Evolutionary conservation across 2,888 invertebrate species (phyloP).

Genomic region (Agriopis marginaria): DNA sequence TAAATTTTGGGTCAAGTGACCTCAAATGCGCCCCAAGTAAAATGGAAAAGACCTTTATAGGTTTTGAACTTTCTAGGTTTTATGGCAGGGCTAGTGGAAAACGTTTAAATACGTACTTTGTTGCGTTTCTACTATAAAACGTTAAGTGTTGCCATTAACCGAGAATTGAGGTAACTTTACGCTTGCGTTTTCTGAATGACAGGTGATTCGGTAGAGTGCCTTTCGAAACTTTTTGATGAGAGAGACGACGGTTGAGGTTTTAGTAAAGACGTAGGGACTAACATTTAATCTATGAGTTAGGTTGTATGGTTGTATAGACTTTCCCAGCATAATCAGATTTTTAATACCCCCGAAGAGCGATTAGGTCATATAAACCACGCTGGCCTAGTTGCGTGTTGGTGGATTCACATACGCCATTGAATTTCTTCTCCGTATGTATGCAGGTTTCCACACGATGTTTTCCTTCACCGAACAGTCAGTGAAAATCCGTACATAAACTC

Average conservation of each 20-base stretch:
- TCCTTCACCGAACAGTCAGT: too few species aligned
- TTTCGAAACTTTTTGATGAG: constrained; percentile 13
- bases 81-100: constrained; percentile 1
- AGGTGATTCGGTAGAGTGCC: constrained; percentile 4
- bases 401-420: too few species aligned
- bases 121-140: constrained; percentile 11
- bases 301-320: neutral
- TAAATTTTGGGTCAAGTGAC: constrained; percentile 38
- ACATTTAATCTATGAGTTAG: neutral
- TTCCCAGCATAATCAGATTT: too few species aligned
- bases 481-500: too few species aligned
- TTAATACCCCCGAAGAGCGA: too few species aligned
- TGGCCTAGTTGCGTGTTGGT: too few species aligned
- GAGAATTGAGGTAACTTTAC: constrained; percentile 15
- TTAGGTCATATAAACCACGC: too few species aligned
- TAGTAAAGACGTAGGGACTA: neutral
- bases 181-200: constrained; percentile 13
- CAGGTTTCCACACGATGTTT: too few species aligned
- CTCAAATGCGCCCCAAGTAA: neutral
- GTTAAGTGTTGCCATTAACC: constrained; percentile 17
- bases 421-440: too few species aligned
- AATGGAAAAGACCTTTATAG: constrained; percentile 6
- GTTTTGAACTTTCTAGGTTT: constrained; percentile 5
- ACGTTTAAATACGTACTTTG: constrained; percentile 14
- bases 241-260: neutral